Conservation (phyloP, 37 sponge, comb jelly and placozoan genomes). For the Chondrilla cf. caribensis region DNA sequence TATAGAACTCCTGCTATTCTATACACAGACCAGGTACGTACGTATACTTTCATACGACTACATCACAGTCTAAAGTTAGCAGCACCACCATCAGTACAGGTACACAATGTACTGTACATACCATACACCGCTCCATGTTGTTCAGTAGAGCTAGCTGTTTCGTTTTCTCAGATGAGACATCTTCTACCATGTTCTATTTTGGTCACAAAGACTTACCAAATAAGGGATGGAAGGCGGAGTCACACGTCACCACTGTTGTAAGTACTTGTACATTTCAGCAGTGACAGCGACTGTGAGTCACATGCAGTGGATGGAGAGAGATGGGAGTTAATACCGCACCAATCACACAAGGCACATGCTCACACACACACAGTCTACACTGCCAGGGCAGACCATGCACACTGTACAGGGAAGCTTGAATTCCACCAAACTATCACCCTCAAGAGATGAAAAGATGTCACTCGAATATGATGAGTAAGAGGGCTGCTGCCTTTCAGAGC, state of each 20-base stretch:
- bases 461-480: too few species aligned
- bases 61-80: background rate
- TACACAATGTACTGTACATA: too few species aligned
- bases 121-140: too few species aligned
- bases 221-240: background rate
- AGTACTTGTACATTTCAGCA: background rate
- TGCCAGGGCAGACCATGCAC: background rate
- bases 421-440: too few species aligned
- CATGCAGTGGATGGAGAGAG: slow-evolving; percentile 18
- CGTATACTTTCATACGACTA: background rate
- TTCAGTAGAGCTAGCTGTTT: too few species aligned
- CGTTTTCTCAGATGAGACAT: too few species aligned
- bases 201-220: slow-evolving; percentile 15
- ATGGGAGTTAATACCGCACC: background rate
- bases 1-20: too few species aligned
- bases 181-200: slow-evolving; percentile 1
- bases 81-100: background rate
- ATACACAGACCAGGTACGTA: background rate
- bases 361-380: background rate
- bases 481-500: too few species aligned
- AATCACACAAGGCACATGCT: background rate
- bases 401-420: too few species aligned
- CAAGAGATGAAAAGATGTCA: too few species aligned
- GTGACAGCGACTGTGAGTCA: background rate
- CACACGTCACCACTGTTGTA: slow-evolving; percentile 5